Evolutionary conservation across 2,797 vertebrate genomes (phyloP).

Genomic region (Cossypha niveicapilla): DNA sequence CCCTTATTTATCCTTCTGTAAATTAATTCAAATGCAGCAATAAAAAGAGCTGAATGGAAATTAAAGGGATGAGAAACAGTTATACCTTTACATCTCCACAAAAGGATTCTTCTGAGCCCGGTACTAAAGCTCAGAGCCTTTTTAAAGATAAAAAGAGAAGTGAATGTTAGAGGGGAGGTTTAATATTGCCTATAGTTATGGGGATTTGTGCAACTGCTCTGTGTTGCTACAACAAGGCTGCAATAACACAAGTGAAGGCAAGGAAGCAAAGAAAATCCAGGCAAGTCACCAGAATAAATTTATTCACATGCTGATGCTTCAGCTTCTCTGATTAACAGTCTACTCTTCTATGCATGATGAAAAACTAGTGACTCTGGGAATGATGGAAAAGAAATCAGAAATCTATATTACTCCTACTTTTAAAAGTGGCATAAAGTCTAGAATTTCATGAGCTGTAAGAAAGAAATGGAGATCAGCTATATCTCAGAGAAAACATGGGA

Average conservation of each 20-base stretch:
- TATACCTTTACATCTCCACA: background rate
- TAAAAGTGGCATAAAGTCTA: background rate
- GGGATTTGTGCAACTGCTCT: constrained; percentile 4
- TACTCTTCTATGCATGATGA: background rate
- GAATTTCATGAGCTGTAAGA: background rate
- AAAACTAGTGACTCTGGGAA: background rate
- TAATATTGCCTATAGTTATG: background rate
- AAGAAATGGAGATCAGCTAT: background rate
- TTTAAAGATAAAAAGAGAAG: constrained; percentile 23
- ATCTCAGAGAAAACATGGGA: background rate
- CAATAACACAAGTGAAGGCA: background rate
- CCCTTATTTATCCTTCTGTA: constrained; percentile 27
- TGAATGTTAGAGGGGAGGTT: background rate
- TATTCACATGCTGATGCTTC: background rate
- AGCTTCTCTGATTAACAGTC: background rate
- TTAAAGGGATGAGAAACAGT: background rate
- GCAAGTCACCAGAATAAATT: background rate
- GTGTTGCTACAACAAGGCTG: constrained; percentile 45
- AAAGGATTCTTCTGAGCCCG: background rate
- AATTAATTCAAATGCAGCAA: constrained; percentile 17
- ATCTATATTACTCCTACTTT: background rate
- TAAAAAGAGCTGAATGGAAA: background rate
- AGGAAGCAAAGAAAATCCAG: constrained; percentile 6
- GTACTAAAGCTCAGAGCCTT: constrained; percentile 34
- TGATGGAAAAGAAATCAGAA: background rate